Conservation (phyloP, 2,888 invertebrate genomes). For the Dicycla oo region DNA sequence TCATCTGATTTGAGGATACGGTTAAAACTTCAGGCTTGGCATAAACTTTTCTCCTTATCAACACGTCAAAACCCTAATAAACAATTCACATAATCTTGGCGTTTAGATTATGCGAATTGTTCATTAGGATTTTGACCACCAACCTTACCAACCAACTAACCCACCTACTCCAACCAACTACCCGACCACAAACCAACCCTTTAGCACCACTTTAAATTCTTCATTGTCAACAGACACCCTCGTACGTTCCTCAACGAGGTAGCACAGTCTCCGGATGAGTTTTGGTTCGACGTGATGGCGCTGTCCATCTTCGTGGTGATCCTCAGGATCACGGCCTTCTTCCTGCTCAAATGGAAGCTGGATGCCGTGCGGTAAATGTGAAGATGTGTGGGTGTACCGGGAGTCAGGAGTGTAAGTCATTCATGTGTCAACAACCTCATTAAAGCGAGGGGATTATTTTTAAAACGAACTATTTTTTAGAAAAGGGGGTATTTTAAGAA, state of each 20-base stretch:
- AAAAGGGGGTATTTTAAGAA: neutral
- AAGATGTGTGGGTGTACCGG: neutral
- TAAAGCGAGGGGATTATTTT: neutral
- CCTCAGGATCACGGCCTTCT: conserved; percentile 92
- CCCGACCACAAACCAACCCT: neutral
- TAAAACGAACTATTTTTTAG: neutral
- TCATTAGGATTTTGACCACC: neutral
- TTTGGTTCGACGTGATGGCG: conserved; percentile 95
- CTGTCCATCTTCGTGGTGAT: conserved; percentile 92
- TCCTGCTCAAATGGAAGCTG: conserved; percentile 95
- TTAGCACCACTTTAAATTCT: neutral
- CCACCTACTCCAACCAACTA: neutral
- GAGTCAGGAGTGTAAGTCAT: conserved; percentile 20
- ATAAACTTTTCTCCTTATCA: neutral
- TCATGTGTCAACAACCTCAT: conserved; percentile 19
- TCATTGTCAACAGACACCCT: conserved; percentile 91
- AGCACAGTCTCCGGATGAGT: conserved; percentile 94
- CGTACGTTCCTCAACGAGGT: conserved; percentile 95
- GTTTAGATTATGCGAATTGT: neutral
- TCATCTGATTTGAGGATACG: neutral
- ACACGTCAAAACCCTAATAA: neutral
- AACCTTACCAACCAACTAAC: neutral
- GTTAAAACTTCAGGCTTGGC: neutral
- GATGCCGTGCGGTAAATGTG: conserved; percentile 91
- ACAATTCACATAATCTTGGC: neutral